phyloP scores from a whole-genome alignment of 2,797 vertebrate species.

The Spinus pinus region DNA sequence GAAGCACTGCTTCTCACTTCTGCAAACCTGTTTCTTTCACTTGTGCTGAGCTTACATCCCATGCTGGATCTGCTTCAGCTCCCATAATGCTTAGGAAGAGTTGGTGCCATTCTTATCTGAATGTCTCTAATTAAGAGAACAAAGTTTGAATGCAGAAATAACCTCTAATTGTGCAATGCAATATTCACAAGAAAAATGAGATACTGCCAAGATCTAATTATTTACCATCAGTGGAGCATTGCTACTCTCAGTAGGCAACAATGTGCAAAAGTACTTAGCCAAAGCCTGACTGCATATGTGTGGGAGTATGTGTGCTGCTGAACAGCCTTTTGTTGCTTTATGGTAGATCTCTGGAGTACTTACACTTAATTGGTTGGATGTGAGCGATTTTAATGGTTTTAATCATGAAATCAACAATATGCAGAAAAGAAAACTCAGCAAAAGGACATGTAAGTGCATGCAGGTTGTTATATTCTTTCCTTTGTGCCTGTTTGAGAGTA shows the following conservation, averaged over 20 bases:
- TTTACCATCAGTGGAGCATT: conserved; percentile 63
- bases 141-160: conserved; percentile 35
- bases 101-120: conserved; percentile 9
- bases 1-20: not conserved
- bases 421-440: conserved; percentile 19
- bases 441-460: not conserved
- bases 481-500: not conserved
- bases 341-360: conserved; percentile 2
- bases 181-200: conserved; percentile 50
- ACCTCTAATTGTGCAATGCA: conserved; percentile 49
- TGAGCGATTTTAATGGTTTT: conserved; percentile 28
- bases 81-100: not conserved
- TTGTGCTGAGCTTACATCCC: not conserved
- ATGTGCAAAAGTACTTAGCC: conserved; percentile 40
- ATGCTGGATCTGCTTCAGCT: conserved; percentile 7
- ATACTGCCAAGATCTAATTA: conserved; percentile 68
- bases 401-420: conserved; percentile 38
- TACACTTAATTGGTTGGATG: conserved; percentile 34
- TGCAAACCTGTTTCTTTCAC: not conserved
- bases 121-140: conserved; percentile 58
- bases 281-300: not conserved
- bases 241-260: conserved; percentile 41
- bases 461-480: not conserved
- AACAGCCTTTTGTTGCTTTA: conserved; percentile 41
- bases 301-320: not conserved